Conservation (phyloP, 2,888 invertebrate species). For the Eristalis tenax region DNA sequence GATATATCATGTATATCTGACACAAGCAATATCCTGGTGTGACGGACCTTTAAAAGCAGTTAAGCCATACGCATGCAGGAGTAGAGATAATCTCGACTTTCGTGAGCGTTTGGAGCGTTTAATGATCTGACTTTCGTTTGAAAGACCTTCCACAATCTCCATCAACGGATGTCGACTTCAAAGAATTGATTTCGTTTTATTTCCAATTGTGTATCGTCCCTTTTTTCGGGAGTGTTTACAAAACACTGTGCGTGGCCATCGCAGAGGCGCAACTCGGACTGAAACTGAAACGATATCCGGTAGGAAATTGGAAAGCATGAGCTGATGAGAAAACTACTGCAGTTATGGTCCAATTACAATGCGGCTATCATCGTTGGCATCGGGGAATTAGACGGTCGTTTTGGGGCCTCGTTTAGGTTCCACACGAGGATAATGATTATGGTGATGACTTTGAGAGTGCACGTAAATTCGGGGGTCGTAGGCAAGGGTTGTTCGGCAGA, state of each 20-base stretch:
- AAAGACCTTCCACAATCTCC: constrained; percentile 16
- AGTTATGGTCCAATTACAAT: constrained; percentile 53
- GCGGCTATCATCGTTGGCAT: constrained; percentile 39
- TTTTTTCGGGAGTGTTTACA: constrained; percentile 3
- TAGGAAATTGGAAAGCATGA: constrained; percentile 58
- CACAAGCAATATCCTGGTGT: constrained; percentile 49
- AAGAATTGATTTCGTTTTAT: constrained; percentile 46
- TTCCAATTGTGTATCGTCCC: constrained; percentile 13
- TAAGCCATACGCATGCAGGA: constrained; percentile 15
- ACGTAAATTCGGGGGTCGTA: neutral
- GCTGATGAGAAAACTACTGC: constrained; percentile 42
- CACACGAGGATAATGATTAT: constrained; percentile 31
- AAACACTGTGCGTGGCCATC: constrained; percentile 2
- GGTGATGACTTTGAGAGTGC: constrained; percentile 34
- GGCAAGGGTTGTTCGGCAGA: constrained; percentile 4
- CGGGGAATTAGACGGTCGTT: constrained; percentile 31
- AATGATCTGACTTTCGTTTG: constrained; percentile 31
- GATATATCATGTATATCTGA: constrained; percentile 56
- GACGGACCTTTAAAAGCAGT: neutral
- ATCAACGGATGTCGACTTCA: constrained; percentile 23
- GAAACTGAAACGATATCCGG: constrained; percentile 41
- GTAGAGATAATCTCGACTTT: constrained; percentile 42
- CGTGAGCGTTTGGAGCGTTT: constrained; percentile 30
- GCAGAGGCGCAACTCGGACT: too few species aligned
- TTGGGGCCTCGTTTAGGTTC: neutral